phyloP scores from a whole-genome alignment of 2,888 invertebrate species.

The Trichogramma evanescens region DNA sequence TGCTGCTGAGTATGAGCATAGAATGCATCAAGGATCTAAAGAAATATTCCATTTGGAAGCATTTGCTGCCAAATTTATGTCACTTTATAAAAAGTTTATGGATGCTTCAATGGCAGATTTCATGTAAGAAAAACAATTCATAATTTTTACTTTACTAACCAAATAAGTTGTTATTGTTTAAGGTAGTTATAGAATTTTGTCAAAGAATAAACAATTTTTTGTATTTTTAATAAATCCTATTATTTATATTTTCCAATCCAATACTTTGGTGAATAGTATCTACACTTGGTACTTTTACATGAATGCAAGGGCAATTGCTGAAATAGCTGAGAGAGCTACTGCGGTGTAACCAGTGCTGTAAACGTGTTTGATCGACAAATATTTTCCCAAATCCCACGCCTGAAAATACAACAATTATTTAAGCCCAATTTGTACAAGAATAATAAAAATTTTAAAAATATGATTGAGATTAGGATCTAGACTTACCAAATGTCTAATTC shows the following conservation, averaged over 20 bases:
- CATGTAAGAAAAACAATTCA: conserved; percentile 9
- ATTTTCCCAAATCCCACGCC: conserved; percentile 73
- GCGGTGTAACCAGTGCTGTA: conserved; percentile 64
- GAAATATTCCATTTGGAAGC: conserved; percentile 95
- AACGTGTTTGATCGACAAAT: conserved; percentile 67
- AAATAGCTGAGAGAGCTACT: conserved; percentile 45
- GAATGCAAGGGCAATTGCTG: conserved; percentile 46
- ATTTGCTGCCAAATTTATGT: conserved; percentile 95
- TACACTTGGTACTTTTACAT: not conserved
- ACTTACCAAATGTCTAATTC: conserved; percentile 77
- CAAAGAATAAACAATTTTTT: not conserved
- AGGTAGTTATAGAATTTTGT: not conserved
- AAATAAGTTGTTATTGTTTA: not conserved
- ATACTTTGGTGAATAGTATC: not conserved
- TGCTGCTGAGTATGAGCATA: conserved; percentile 88
- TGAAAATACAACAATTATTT: conserved; percentile 40
- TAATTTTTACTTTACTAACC: not conserved
- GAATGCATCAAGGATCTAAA: conserved; percentile 87
- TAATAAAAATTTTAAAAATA: conserved; percentile 6
- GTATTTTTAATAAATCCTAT: not conserved
- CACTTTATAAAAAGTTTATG: conserved; percentile 81
- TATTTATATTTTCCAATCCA: not conserved
- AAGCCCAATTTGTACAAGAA: not conserved
- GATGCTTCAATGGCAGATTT: conserved; percentile 62
- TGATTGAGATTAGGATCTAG: conserved; percentile 18